These are phyloP conservation scores for Octonoba sinensis DNA, from an alignment of 2,888 invertebrate species.

Conservation along the genomic window DNA sequence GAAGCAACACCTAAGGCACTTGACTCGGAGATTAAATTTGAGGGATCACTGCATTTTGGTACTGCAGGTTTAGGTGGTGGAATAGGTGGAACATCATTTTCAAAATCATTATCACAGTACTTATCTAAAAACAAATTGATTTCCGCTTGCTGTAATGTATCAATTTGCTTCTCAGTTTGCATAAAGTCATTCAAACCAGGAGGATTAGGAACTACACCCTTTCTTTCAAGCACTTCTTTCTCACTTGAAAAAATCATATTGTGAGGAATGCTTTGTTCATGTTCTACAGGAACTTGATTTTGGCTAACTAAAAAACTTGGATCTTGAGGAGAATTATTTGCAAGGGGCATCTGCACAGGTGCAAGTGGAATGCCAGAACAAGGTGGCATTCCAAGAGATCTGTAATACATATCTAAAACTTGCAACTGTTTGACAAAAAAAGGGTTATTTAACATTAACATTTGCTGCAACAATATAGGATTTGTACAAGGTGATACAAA, in stretches of 20 bases:
- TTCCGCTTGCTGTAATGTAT: too few species aligned
- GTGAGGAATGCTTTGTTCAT: neutral
- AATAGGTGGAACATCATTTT: conserved; percentile 5
- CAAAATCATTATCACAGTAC: neutral
- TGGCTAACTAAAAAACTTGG: neutral
- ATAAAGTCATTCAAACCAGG: neutral
- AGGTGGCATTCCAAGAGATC: conserved; percentile 11
- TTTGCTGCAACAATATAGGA: conserved; percentile 26
- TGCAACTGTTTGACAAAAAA: conserved; percentile 26
- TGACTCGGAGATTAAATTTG: neutral
- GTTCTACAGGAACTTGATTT: neutral
- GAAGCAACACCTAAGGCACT: neutral
- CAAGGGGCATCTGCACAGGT: conserved; percentile 1
- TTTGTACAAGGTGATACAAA: neutral
- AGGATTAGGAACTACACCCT: neutral
- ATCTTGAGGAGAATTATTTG: neutral
- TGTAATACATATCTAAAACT: conserved; percentile 35
- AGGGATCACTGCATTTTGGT: neutral
- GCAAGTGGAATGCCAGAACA: neutral
- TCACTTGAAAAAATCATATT: neutral
- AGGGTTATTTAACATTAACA: conserved; percentile 35
- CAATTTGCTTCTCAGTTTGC: too few species aligned
- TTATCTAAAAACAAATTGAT: too few species aligned
- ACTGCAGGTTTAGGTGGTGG: conserved; percentile 24
- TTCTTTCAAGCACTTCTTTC: neutral